phyloP scores from a whole-genome alignment of 1,140 invertebrate genomes.

The Caenorhabditis remanei region DNA sequence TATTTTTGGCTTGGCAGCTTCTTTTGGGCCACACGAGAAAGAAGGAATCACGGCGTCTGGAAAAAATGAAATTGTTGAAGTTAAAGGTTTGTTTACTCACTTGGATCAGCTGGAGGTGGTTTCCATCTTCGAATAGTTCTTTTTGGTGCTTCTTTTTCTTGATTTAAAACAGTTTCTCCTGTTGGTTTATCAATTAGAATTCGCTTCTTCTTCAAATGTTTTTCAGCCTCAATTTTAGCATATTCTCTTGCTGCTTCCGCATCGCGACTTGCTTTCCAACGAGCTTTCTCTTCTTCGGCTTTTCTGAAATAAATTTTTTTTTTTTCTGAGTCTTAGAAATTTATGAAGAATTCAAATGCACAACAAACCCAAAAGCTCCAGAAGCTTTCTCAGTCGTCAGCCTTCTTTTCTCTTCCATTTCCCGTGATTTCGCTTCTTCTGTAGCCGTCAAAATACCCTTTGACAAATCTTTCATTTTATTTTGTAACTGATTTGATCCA shows the following conservation, averaged over 20 bases:
- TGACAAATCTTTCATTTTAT: conserved; percentile 61
- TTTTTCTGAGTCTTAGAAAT: not conserved
- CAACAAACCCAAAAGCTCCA: conserved; percentile 61
- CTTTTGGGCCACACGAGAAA: conserved; percentile 41
- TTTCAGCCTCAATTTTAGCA: conserved; percentile 60
- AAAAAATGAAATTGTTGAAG: not conserved
- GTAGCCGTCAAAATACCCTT: conserved; percentile 58
- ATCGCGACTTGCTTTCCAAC: conserved; percentile 62
- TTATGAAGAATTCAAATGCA: not conserved
- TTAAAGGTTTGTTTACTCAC: not conserved
- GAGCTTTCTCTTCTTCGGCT: conserved; percentile 63
- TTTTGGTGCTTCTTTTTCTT: conserved; percentile 62
- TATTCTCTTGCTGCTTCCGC: conserved; percentile 58
- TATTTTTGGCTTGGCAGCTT: not conserved
- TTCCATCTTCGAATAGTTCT: conserved; percentile 63
- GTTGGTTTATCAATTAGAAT: conserved; percentile 56
- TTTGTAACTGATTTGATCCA: conserved; percentile 62
- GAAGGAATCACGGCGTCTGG: conserved; percentile 37
- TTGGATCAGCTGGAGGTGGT: conserved; percentile 31
- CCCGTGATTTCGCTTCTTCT: conserved; percentile 62
- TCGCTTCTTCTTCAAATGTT: conserved; percentile 56
- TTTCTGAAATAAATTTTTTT: conserved; percentile 51
- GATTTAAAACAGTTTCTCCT: conserved; percentile 23
- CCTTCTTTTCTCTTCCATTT: conserved; percentile 65
- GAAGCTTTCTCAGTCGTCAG: conserved; percentile 53